Percentiles rank a stretch among this genome's conserved stretches.
Conservation (phyloP, 2,113 vertebrate species). For the Triplophysa tibetana region DNA sequence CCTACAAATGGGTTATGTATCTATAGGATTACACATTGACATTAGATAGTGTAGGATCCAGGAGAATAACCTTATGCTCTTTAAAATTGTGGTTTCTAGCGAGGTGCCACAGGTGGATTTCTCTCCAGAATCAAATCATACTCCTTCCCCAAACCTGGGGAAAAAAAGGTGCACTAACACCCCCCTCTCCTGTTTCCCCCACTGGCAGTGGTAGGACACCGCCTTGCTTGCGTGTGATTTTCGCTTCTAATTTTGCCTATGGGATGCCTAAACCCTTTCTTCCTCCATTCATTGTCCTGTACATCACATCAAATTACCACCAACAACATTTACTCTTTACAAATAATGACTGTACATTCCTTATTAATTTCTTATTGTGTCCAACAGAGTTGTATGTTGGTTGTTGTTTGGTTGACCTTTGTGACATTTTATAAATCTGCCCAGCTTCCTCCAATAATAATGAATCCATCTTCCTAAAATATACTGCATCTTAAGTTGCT, state of each 20-base stretch:
- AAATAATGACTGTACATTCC: neutral
- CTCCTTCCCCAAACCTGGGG: constrained; percentile 82
- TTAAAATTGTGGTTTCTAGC: constrained; percentile 86
- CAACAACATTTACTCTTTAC: neutral
- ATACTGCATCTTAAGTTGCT: too few relatives aligned
- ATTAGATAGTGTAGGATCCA: constrained; percentile 21
- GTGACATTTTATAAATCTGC: too few relatives aligned
- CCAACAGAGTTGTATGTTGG: neutral
- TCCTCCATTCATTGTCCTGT: constrained; percentile 44
- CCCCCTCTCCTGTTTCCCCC: constrained; percentile 56
- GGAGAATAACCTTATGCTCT: constrained; percentile 66
- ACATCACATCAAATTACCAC: constrained; percentile 2
- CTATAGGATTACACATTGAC: neutral
- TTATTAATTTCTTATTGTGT: neutral
- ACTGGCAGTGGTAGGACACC: constrained; percentile 59
- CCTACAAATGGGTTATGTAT: constrained; percentile 21
- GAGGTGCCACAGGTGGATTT: constrained; percentile 79
- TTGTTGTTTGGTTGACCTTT: neutral
- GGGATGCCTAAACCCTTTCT: constrained; percentile 35
- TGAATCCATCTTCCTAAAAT: neutral
- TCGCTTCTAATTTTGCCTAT: constrained; percentile 58
- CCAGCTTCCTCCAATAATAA: neutral
- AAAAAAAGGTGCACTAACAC: constrained; percentile 84
- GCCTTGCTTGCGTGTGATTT: constrained; percentile 53
- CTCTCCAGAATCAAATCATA: constrained; percentile 85